Evolutionary conservation across 1,140 invertebrate genomes (phyloP).

Genomic region (Chionoecetes opilio): DNA sequence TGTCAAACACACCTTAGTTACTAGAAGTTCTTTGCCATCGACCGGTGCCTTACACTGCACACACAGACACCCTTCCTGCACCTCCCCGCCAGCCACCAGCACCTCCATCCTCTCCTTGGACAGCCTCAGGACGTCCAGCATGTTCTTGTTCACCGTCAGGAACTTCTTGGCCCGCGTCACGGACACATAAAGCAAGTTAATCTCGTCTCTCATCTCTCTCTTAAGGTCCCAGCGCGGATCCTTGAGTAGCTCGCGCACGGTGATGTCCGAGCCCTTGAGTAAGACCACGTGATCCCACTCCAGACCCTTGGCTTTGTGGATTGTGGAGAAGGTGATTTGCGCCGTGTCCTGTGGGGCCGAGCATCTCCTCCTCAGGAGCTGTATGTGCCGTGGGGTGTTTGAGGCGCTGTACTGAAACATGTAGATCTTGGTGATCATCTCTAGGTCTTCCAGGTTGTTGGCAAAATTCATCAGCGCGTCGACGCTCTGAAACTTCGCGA

Average conservation of each 20-base stretch:
- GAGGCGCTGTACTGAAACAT: slow-evolving; percentile 67
- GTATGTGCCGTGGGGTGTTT: slow-evolving; percentile 43
- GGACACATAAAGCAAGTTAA: slow-evolving; percentile 80
- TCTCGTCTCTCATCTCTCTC: slow-evolving; percentile 65
- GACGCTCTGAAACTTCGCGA: slow-evolving; percentile 40
- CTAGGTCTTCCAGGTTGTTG: slow-evolving; percentile 73
- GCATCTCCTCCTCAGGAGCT: slow-evolving; percentile 66
- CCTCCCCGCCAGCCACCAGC: not conserved
- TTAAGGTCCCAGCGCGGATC: not conserved
- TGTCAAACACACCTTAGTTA: slow-evolving; percentile 59
- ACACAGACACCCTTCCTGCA: not conserved
- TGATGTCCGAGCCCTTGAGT: slow-evolving; percentile 12
- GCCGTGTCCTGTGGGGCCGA: not conserved
- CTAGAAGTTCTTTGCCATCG: not conserved
- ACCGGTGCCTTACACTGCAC: slow-evolving; percentile 33
- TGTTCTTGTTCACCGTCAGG: slow-evolving; percentile 73
- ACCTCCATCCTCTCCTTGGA: slow-evolving; percentile 58
- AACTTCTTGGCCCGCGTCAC: slow-evolving; percentile 78
- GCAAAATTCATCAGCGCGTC: slow-evolving; percentile 34
- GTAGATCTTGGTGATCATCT: slow-evolving; percentile 69
- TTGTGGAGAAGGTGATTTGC: slow-evolving; percentile 78
- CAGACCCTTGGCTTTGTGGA: slow-evolving; percentile 81
- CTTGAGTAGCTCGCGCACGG: not conserved
- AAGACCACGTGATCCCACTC: slow-evolving; percentile 80
- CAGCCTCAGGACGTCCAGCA: slow-evolving; percentile 56